Evolutionary conservation across 2,888 invertebrate species (phyloP), one percentile per base, ranked within the genome.

Genomic region (Melangyna quadrimaculata): DNA sequence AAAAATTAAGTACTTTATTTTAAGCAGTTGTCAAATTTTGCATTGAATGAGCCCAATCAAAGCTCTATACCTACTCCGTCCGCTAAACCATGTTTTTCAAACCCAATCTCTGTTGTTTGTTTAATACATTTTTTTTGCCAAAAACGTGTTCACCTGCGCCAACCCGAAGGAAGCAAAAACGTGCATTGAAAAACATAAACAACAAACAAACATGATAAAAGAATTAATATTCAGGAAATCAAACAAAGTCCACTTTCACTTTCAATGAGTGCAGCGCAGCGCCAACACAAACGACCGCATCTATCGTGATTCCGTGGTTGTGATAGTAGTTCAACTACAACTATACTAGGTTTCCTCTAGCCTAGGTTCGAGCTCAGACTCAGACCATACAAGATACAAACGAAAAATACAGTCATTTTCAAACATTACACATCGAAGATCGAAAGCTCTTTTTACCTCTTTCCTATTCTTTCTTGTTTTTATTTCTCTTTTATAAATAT

Each of bases 181-280:
- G 12, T 55, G 37, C 29, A n/a, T 53, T 40, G 48, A 29, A 67
- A 65, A 65, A 73, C 53, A 59, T 35, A 19, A 69, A 59, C 14
- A 57, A 45, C 70, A 53, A 40, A 24, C 45, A 71, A 73, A 70
- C 45, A 65, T 70, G 59, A 57, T 48, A 29, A 43, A 67, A 73
- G 69, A 77, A 69, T 81, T 78, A 73, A 73, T 77, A 81, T 75
- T 73, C 86, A 86, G 86, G 86, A 86, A 86, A 86, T 65, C 69
- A 57, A 67, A 67, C 71, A 59, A 65, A 65, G 71, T 63, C 37
- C 27, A 75, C 84, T 84, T 84, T 84, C 86, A 86, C 81, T 86
- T 86, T 86, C 51, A 37, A 69, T 72, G n/a, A n/a, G n/a, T n/a
- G n/a, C n/a, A n/a, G n/a, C n/a, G n/a, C 51, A 69, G 51, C 48